Evolutionary conservation across 2,113 vertebrate genomes (phyloP).

Genomic region (Nestor notabilis): DNA sequence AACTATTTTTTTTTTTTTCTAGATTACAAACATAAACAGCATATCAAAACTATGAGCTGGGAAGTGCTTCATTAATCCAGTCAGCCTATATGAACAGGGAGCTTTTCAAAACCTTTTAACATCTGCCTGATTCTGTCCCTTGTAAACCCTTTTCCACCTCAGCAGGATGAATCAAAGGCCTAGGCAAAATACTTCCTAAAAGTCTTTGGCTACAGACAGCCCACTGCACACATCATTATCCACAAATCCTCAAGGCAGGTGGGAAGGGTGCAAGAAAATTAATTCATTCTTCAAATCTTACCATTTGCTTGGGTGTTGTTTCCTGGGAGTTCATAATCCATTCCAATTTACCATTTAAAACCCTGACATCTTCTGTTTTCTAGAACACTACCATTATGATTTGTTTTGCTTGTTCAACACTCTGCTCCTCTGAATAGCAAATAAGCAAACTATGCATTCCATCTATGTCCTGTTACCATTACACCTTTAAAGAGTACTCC

Average conservation of each 20-base stretch:
- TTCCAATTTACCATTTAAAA: neutral
- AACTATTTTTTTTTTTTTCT: neutral
- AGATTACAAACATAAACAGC: neutral
- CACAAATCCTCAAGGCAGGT: neutral
- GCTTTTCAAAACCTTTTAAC: conserved; percentile 38
- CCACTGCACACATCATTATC: neutral
- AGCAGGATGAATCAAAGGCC: neutral
- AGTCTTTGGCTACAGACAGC: neutral
- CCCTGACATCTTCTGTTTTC: neutral
- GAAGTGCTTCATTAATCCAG: conserved; percentile 20
- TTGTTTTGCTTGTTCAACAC: neutral
- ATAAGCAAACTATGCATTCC: neutral
- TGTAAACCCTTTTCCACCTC: conserved; percentile 21
- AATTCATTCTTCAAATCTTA: neutral
- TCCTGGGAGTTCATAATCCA: neutral
- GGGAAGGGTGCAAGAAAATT: neutral
- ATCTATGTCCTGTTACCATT: neutral
- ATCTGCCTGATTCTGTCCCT: neutral
- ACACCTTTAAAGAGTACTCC: neutral
- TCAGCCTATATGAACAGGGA: neutral
- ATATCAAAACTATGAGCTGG: neutral
- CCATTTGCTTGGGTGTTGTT: neutral
- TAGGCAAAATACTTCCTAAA: neutral
- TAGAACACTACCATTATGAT: neutral
- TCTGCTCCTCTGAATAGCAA: neutral